A percentile compares a stretch with the other conserved stretches of the same genome.
phyloP scores from a whole-genome alignment of 2,888 invertebrate genomes.

The Perizoma affinitatum region DNA sequence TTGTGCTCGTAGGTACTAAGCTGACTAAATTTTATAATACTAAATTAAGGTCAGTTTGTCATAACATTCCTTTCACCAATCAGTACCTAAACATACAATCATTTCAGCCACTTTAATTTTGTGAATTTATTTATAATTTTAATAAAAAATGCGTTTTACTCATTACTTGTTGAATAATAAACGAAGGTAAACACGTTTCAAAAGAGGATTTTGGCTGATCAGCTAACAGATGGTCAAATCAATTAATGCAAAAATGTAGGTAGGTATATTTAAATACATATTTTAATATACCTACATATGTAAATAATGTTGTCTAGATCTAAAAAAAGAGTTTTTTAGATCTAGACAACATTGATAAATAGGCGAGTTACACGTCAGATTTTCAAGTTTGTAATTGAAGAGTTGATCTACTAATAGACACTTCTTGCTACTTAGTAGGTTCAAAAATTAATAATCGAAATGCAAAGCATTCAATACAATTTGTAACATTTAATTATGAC shows the following conservation, averaged over 20 bases:
- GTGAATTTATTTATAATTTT: too few relatives aligned
- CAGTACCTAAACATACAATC: too few relatives aligned
- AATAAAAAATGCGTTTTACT: too few relatives aligned
- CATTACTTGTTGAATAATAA: too few relatives aligned
- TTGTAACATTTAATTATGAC: too few relatives aligned
- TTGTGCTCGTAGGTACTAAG: neutral
- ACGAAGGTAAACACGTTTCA: constrained; percentile 19
- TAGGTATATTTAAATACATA: too few relatives aligned
- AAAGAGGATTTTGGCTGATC: constrained; percentile 16
- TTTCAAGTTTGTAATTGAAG: too few relatives aligned
- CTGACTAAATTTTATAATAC: neutral
- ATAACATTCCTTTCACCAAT: neutral
- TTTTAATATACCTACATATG: too few relatives aligned
- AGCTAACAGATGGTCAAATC: constrained; percentile 22
- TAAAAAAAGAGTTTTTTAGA: too few relatives aligned
- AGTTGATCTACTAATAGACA: neutral
- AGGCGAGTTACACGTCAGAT: neutral
- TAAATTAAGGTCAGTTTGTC: neutral
- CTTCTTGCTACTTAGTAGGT: constrained; percentile 9
- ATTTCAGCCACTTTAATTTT: too few relatives aligned
- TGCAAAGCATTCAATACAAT: constrained; percentile 6
- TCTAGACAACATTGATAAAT: too few relatives aligned
- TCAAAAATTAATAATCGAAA: constrained; percentile 10
- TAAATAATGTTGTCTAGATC: too few relatives aligned
- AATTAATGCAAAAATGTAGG: neutral